Percentiles rank a stretch among this genome's conserved stretches.
phyloP scores from a whole-genome alignment of 2,113 vertebrate genomes.

The Chaetorhynchus papuensis region DNA sequence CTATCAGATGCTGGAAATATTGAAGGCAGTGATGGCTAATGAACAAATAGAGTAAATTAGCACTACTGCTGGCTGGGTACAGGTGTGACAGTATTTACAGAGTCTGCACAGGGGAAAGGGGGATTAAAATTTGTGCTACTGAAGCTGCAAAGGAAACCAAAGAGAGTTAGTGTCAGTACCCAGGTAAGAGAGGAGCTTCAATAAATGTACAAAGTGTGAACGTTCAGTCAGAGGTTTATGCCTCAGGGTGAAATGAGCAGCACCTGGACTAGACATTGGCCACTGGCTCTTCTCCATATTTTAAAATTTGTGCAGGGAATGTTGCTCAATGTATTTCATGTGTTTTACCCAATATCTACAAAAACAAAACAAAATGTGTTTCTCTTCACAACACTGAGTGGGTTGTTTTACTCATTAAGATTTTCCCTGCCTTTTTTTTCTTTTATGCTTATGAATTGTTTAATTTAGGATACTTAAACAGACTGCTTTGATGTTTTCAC shows the following conservation, averaged over 20 bases:
- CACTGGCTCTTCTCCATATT: neutral
- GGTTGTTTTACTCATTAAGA: neutral
- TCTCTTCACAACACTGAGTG: neutral
- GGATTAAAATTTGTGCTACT: neutral
- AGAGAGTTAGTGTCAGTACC: neutral
- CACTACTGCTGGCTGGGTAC: neutral
- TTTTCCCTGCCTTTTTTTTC: neutral
- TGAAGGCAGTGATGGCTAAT: neutral
- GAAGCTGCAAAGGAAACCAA: neutral
- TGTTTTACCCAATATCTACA: neutral
- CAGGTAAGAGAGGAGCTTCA: neutral
- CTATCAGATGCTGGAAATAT: neutral
- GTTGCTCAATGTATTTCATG: neutral
- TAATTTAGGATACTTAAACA: neutral
- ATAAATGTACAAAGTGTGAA: neutral
- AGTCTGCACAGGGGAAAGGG: neutral
- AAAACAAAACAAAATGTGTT: neutral
- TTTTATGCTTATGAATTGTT: neutral
- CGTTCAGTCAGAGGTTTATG: neutral
- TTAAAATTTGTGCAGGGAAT: neutral
- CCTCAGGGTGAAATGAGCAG: neutral
- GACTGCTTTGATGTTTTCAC: neutral
- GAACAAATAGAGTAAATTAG: neutral
- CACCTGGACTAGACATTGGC: neutral
- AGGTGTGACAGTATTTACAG: neutral